Conservation (phyloP, 2,113 vertebrate genomes). For the Catharus minimus region DNA sequence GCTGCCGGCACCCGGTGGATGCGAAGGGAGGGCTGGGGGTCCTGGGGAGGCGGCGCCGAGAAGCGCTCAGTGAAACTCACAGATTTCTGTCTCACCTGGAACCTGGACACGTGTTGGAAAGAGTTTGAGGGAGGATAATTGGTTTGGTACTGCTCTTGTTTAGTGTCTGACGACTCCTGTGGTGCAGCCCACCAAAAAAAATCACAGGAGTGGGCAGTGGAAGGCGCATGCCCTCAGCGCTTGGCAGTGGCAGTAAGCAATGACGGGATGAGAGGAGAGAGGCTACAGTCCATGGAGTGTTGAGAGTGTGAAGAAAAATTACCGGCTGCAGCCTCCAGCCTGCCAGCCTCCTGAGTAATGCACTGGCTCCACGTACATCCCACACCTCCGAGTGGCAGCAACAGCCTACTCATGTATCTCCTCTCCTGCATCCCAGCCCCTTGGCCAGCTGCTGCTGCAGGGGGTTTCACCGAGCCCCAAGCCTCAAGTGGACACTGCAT, state of each 20-base stretch:
- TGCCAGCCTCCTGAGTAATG: neutral
- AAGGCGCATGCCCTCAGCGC: accelerated
- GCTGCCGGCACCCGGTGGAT: accelerated
- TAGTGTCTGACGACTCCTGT: neutral
- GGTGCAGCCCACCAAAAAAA: neutral
- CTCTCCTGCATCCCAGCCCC: neutral
- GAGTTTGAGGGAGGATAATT: neutral
- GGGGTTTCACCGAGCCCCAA: accelerated
- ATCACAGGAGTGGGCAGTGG: neutral
- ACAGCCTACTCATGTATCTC: neutral
- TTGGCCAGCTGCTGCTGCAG: neutral
- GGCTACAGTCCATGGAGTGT: neutral
- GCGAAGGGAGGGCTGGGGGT: neutral
- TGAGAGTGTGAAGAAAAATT: neutral
- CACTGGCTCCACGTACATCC: accelerated
- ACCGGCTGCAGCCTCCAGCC: neutral
- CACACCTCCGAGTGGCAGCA: accelerated
- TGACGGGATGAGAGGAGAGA: neutral
- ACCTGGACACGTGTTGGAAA: neutral
- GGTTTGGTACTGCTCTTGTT: neutral
- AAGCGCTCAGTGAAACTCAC: too few relatives aligned
- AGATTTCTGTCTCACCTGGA: neutral
- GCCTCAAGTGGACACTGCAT: accelerated
- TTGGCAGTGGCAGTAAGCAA: neutral
- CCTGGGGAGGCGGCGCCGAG: accelerated